Evolutionary conservation across 2,113 vertebrate genomes (phyloP).

Genomic region (Epinephelus cyanopodus): DNA sequence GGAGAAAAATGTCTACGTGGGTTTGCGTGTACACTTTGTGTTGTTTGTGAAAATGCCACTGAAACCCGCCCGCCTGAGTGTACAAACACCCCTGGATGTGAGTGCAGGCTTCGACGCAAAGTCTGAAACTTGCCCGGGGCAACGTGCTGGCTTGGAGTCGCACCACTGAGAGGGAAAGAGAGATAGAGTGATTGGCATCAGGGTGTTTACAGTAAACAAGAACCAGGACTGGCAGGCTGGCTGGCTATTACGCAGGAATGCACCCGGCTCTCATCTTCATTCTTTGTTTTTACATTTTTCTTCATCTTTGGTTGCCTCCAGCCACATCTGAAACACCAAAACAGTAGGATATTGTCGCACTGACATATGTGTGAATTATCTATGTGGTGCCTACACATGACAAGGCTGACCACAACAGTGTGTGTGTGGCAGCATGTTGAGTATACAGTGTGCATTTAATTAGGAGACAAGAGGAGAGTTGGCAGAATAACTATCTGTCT

Average conservation of each 20-base stretch:
- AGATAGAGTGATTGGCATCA: constrained; percentile 71
- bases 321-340: constrained; percentile 26
- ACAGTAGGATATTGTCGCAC: constrained; percentile 26
- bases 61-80: constrained; percentile 14
- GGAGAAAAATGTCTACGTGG: constrained; percentile 3
- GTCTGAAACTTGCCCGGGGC: constrained; percentile 60
- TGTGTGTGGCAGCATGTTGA: constrained; percentile 10
- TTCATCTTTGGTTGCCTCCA: constrained; percentile 16
- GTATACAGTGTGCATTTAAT: constrained; percentile 26
- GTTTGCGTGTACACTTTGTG: background rate
- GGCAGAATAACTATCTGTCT: background rate
- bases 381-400: constrained; percentile 20
- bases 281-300: constrained; percentile 4
- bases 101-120: constrained; percentile 43
- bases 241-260: constrained; percentile 78
- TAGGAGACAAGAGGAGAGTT: background rate
- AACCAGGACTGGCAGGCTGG: constrained; percentile 58
- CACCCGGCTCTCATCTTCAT: constrained; percentile 58
- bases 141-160: constrained; percentile 50
- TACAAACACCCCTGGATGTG: constrained; percentile 49
- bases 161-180: constrained; percentile 38
- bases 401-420: constrained; percentile 6
- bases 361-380: constrained; percentile 45
- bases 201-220: constrained; percentile 81
- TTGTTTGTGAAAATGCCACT: constrained; percentile 36